Evolutionary conservation across 2,797 vertebrate species (phyloP).

Genomic region (Eutrigla gurnardus): DNA sequence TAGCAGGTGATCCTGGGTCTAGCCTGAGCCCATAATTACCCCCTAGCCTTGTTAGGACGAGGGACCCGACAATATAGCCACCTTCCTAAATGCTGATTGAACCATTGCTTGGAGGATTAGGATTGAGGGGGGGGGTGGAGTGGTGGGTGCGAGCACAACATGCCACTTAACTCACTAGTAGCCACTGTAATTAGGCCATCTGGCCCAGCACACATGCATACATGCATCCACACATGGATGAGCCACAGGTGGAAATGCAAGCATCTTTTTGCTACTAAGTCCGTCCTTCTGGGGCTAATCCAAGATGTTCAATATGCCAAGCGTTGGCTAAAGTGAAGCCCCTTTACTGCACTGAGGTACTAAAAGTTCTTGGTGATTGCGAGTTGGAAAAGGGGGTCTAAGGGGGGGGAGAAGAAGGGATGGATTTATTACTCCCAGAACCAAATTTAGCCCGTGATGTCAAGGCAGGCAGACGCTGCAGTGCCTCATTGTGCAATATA

Average conservation of each 20-base stretch:
- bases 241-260: conserved; percentile 66
- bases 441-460: conserved; percentile 85
- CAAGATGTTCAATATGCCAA: conserved; percentile 9
- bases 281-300: conserved; percentile 43
- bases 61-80: conserved; percentile 53
- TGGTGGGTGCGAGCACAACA: conserved; percentile 77
- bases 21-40: conserved; percentile 85
- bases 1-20: conserved; percentile 75
- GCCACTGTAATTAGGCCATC: conserved; percentile 91
- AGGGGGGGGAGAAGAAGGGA: conserved; percentile 42
- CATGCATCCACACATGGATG: conserved; percentile 53
- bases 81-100: conserved; percentile 86
- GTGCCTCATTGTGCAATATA: conserved; percentile 83
- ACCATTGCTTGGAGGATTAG: conserved; percentile 86
- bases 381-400: conserved; percentile 45
- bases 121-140: conserved; percentile 62
- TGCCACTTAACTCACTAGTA: conserved; percentile 82
- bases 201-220: conserved; percentile 69
- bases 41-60: conserved; percentile 63
- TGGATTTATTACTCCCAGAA: conserved; percentile 80
- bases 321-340: conserved; percentile 18
- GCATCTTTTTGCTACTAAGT: conserved; percentile 45
- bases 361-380: conserved; percentile 22
- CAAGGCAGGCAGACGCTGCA: conserved; percentile 81
- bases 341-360: not conserved